phyloP scores from a whole-genome alignment of 1,140 invertebrate species.

The Agrilus planipennis region DNA sequence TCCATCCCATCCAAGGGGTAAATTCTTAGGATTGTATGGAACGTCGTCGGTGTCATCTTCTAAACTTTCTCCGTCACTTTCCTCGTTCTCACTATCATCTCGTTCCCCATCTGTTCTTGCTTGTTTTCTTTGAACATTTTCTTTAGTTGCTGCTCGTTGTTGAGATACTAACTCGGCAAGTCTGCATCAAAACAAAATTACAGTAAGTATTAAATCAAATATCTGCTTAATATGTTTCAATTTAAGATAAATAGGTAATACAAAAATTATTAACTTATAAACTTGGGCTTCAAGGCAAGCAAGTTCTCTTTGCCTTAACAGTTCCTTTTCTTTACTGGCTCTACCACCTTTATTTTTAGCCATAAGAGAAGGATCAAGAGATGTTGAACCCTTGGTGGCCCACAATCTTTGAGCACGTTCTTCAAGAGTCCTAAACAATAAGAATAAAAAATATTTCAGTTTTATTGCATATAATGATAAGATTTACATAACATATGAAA shows the following conservation, averaged over 20 bases:
- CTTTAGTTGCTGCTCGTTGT: slow-evolving; percentile 83
- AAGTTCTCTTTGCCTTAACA: slow-evolving; percentile 68
- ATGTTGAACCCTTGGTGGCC: slow-evolving; percentile 86
- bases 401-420: slow-evolving; percentile 93
- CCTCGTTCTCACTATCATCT: slow-evolving; percentile 86
- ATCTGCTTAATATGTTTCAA: slow-evolving; percentile 2
- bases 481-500: slow-evolving; percentile 2
- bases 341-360: slow-evolving; percentile 69
- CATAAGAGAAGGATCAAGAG: slow-evolving; percentile 80
- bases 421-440: slow-evolving; percentile 65
- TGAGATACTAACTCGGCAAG: slow-evolving; percentile 70
- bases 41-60: slow-evolving; percentile 84
- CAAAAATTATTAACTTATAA: slow-evolving; percentile 57
- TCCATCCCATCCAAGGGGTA: slow-evolving; percentile 98
- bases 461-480: not conserved
- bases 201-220: too few relatives aligned
- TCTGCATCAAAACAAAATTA: slow-evolving; percentile 30
- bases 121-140: slow-evolving; percentile 97
- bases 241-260: slow-evolving; percentile 1
- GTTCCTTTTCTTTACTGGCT: slow-evolving; percentile 54
- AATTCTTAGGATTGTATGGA: slow-evolving; percentile 98
- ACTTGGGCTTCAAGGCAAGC: slow-evolving; percentile 80
- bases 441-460: slow-evolving; percentile 8
- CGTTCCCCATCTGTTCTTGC: slow-evolving; percentile 90
- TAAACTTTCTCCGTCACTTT: slow-evolving; percentile 70